phyloP scores from a whole-genome alignment of 2,888 invertebrate genomes.

The Drosophila mulleri region DNA sequence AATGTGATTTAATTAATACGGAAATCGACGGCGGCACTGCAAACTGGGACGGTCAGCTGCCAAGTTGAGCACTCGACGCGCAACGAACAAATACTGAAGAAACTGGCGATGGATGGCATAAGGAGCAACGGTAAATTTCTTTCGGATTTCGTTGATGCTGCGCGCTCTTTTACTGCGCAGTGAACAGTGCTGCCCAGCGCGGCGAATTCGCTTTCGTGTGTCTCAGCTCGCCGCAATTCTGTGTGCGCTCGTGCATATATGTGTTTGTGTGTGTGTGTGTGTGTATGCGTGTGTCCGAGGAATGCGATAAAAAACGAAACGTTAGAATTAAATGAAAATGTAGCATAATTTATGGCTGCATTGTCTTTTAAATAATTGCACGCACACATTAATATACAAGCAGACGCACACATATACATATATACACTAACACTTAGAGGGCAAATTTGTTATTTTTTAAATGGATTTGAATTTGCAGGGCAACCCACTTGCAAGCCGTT shows the following conservation, averaged over 20 bases:
- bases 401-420: neutral
- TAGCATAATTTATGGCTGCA: conserved; percentile 80
- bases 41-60: conserved; percentile 30
- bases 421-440: conserved; percentile 28
- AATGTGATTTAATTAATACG: conserved; percentile 75
- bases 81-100: conserved; percentile 80
- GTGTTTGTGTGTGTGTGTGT: conserved; percentile 5
- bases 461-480: conserved; percentile 62
- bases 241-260: neutral
- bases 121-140: conserved; percentile 47
- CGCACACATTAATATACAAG: conserved; percentile 60
- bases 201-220: conserved; percentile 64
- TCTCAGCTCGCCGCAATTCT: conserved; percentile 25
- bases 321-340: conserved; percentile 80
- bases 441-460: conserved; percentile 57
- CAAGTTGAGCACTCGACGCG: conserved; percentile 74
- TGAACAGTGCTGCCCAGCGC: conserved; percentile 60
- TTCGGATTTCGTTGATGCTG: conserved; percentile 47
- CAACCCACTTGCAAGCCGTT: conserved; percentile 51
- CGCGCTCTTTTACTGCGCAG: conserved; percentile 68
- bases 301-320: conserved; percentile 79
- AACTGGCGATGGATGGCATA: conserved; percentile 49
- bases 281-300: conserved; percentile 60
- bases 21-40: conserved; percentile 60
- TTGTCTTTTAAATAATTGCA: conserved; percentile 80